phyloP scores from a whole-genome alignment of 2,888 invertebrate genomes.

The Idaea aversata region DNA sequence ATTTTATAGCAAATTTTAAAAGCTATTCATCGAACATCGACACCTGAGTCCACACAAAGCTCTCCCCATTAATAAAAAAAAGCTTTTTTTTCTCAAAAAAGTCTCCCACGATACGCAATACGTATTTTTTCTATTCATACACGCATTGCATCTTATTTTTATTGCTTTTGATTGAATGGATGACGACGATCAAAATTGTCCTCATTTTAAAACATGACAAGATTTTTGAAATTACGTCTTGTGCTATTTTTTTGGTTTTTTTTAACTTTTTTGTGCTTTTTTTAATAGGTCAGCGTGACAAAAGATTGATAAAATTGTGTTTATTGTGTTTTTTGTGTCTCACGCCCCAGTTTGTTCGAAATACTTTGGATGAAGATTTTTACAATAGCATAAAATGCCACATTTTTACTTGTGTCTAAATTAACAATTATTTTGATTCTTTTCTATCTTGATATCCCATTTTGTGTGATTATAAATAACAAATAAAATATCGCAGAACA shows the following conservation, averaged over 20 bases:
- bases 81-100: slow-evolving; percentile 49
- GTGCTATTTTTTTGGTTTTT: background rate
- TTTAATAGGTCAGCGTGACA: slow-evolving; percentile 23
- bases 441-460: background rate
- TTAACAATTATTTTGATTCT: slow-evolving; percentile 1
- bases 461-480: background rate
- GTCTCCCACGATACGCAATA: slow-evolving; percentile 59
- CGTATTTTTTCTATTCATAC: slow-evolving; percentile 52
- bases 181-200: slow-evolving; percentile 35
- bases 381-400: slow-evolving; percentile 1
- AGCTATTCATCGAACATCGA: slow-evolving; percentile 41
- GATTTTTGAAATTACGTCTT: slow-evolving; percentile 18
- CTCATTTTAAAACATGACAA: slow-evolving; percentile 23
- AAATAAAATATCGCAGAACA: too few relatives aligned
- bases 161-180: slow-evolving; percentile 51
- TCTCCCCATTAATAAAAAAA: slow-evolving; percentile 51
- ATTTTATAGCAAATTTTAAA: slow-evolving; percentile 25
- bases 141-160: slow-evolving; percentile 41
- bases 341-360: slow-evolving; percentile 1
- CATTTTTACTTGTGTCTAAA: background rate
- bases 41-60: slow-evolving; percentile 64
- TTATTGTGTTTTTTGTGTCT: background rate
- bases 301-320: slow-evolving; percentile 6
- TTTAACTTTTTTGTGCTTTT: slow-evolving; percentile 5
- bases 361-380: slow-evolving; percentile 10